Percentiles rank a stretch among this genome's conserved stretches.
These are phyloP conservation scores for Microctonus aethiopoides DNA, from an alignment of 2,888 invertebrate species.

Conservation along the genomic window DNA sequence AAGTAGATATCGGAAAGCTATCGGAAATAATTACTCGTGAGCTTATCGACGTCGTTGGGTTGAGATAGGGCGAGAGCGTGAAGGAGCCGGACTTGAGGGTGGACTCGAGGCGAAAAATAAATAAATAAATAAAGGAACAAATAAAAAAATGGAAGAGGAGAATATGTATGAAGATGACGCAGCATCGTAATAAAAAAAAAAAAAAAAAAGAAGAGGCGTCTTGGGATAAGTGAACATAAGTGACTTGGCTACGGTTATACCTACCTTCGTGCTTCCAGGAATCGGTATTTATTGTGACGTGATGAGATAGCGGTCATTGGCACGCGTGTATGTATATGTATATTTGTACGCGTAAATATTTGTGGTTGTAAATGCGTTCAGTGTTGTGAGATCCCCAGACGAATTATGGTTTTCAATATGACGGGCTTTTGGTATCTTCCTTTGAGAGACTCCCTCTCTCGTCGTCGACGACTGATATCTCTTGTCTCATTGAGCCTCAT, in stretches of 20 bases:
- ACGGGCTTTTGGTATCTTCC: constrained; percentile 54
- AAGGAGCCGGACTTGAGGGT: constrained; percentile 37
- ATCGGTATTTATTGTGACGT: constrained; percentile 67
- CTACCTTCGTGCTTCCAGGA: constrained; percentile 57
- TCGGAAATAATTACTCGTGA: constrained; percentile 61
- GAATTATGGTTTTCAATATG: constrained; percentile 67
- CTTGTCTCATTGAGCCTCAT: constrained; percentile 51
- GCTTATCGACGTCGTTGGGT: constrained; percentile 53
- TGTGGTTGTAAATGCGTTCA: constrained; percentile 18
- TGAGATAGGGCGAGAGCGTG: constrained; percentile 44
- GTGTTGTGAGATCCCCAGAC: constrained; percentile 41
- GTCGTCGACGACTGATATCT: constrained; percentile 48
- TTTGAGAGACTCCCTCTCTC: constrained; percentile 34
- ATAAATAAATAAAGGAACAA: constrained; percentile 26
- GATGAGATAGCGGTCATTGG: constrained; percentile 63
- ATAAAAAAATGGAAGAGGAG: constrained; percentile 29
- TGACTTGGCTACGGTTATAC: constrained; percentile 49
- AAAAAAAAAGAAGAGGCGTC: constrained; percentile 43
- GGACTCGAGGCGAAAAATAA: constrained; percentile 22
- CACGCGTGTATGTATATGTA: neutral
- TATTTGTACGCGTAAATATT: neutral
- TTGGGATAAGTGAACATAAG: constrained; percentile 62
- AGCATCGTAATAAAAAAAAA: constrained; percentile 24
- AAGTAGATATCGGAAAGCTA: constrained; percentile 50
- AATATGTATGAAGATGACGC: constrained; percentile 1